Percentiles rank a stretch among this genome's conserved stretches.
Conservation (phyloP, 2,113 vertebrate species). For the Pachycephala philippinensis region DNA sequence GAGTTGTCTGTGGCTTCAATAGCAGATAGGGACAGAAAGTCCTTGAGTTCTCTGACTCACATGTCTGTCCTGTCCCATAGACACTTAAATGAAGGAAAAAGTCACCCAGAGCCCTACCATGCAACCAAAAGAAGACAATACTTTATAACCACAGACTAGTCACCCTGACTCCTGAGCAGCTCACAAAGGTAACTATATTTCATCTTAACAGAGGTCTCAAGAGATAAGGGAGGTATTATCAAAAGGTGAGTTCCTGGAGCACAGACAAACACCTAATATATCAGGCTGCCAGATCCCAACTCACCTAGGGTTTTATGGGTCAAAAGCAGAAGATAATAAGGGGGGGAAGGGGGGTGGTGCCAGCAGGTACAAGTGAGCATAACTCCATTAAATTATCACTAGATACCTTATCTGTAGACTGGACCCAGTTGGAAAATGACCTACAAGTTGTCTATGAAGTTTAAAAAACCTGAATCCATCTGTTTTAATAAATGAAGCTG, state of each 20-base stretch:
- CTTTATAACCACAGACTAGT: not conserved
- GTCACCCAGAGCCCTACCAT: not conserved
- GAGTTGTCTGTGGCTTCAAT: not conserved
- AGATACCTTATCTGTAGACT: not conserved
- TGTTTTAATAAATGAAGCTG: not conserved
- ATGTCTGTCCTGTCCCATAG: not conserved
- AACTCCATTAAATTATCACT: not conserved
- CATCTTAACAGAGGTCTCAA: not conserved
- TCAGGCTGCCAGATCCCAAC: not conserved
- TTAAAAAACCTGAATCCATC: not conserved
- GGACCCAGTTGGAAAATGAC: not conserved
- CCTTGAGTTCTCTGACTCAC: not conserved
- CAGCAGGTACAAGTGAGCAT: not conserved
- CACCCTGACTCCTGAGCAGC: not conserved
- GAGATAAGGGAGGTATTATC: not conserved
- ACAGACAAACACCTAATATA: not conserved
- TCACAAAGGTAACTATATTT: not conserved
- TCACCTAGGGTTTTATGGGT: not conserved
- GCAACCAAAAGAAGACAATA: not conserved
- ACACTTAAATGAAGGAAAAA: not conserved
- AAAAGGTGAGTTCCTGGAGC: not conserved
- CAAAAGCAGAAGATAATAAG: not conserved
- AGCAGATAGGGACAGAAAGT: not conserved
- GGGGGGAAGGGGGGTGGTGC: too few species aligned
- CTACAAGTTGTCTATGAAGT: not conserved